Base-by-base conservation (phyloP, 2,797 vertebrate species). In the Masticophis lateralis region DNA sequence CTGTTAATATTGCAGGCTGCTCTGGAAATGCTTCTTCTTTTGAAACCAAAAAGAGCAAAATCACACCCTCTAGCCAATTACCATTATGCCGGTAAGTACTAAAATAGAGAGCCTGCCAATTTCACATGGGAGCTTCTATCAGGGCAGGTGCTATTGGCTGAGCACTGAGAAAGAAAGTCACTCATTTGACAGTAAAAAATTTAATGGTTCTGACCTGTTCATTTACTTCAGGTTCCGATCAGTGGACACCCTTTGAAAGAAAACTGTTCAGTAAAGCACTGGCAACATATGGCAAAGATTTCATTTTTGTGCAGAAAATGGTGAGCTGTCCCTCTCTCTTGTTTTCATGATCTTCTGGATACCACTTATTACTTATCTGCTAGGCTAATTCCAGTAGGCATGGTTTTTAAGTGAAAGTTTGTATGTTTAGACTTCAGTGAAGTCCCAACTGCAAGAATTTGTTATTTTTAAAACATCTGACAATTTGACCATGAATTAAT, bases 241-340 rank as follows among this genome's bases (percentile, higher is more conserved):
- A 97, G 59, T 99, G 99, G 99, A 99, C 98, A 0, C 95, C 98
- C 37, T 97, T 98, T 87, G 99, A 99, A 97, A 98, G 97, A 96
- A 98, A 98, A 94, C 95, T 98, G 95, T 97, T 99, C 96, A 98
- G 98, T 89, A 98, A 98, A 97, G 98, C 98, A 59, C 93, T 99
- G 91, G 97, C 98, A 94, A 98, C 97, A 93, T 98, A 98, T 96
- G 98, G 98, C 92, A 99, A 99, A 97, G 98, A 99, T 97, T 99
- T 99, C 97, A 97, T 98, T 97, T 98, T 98, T 94, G 97, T 99
- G 95, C 99, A 99, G 97, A 99, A 98, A 95, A 99, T 99, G 98
- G 98, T 99, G 98, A 96, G 93, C 59, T 92, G 95, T 4, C 61
- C 93, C 96, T 66, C 94, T 66, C 94, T 95, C 1, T 90, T 94